These are phyloP conservation scores for Caenorhabditis brenneri DNA, from an alignment of 1,140 invertebrate species.

Conservation along the genomic window DNA sequence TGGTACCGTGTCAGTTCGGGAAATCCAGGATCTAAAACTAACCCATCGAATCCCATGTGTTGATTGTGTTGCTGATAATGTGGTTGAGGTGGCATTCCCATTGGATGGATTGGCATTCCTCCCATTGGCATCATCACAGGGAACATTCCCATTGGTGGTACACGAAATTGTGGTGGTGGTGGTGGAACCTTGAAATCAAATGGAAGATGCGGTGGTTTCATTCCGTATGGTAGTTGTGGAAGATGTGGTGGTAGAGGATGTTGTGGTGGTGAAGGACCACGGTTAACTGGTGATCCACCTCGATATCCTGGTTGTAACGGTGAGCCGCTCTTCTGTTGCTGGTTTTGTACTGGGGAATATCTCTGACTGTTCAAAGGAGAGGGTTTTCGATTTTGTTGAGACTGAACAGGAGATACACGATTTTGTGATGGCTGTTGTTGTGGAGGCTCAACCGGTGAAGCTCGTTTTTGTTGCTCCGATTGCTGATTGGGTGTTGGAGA, in stretches of 20 bases:
- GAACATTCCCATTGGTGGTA: background rate
- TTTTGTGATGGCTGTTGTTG: too few species aligned
- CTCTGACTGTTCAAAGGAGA: background rate
- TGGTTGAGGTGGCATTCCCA: background rate
- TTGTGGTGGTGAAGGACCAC: background rate
- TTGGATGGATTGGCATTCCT: background rate
- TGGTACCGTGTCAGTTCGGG: background rate
- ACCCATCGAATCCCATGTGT: background rate
- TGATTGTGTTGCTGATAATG: background rate
- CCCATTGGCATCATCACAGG: conserved; percentile 7
- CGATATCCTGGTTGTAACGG: too few species aligned
- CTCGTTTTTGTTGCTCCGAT: background rate
- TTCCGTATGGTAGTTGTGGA: background rate
- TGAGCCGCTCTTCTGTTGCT: too few species aligned
- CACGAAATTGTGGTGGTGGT: background rate
- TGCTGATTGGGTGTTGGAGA: background rate
- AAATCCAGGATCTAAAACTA: background rate
- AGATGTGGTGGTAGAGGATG: background rate
- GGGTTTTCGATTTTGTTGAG: background rate
- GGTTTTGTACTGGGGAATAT: too few species aligned
- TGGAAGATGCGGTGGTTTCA: background rate
- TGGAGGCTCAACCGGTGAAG: background rate
- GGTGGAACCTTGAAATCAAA: background rate
- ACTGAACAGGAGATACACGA: background rate
- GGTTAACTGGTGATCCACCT: background rate